Conservation (phyloP, 2,113 vertebrate genomes). For the Aldabrachelys gigantea region DNA sequence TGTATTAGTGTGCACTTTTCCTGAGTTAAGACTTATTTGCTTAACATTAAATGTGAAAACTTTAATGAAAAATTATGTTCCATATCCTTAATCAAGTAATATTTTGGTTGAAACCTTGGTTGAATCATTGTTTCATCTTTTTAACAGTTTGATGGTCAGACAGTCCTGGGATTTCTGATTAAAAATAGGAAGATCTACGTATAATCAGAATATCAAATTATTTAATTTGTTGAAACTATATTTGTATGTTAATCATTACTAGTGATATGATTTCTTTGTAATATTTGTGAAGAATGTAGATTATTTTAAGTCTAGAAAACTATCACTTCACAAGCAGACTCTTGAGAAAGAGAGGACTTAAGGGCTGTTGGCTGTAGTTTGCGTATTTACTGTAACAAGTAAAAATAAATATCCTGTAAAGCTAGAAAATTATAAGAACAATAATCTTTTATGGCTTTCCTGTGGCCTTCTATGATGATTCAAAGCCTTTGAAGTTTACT, state of each 20-base stretch:
- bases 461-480: background rate
- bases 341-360: background rate
- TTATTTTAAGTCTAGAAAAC: background rate
- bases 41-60: constrained; percentile 21
- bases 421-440: background rate
- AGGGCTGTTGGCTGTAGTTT: background rate
- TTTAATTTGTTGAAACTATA: background rate
- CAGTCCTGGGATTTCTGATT: background rate
- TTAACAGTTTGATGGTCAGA: background rate
- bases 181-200: constrained; percentile 1
- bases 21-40: constrained; percentile 42
- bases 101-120: constrained; percentile 5
- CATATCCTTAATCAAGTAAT: background rate
- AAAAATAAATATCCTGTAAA: background rate
- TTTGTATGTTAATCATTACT: background rate
- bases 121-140: background rate
- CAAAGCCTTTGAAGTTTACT: background rate
- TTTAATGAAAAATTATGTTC: constrained; percentile 41
- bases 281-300: background rate
- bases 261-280: background rate
- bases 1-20: constrained; percentile 30
- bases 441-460: background rate
- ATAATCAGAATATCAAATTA: background rate
- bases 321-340: background rate
- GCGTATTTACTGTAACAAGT: background rate